These are phyloP conservation scores for Rhadina sibilatrix DNA, from an alignment of 2,113 vertebrate species.

Conservation along the genomic window DNA sequence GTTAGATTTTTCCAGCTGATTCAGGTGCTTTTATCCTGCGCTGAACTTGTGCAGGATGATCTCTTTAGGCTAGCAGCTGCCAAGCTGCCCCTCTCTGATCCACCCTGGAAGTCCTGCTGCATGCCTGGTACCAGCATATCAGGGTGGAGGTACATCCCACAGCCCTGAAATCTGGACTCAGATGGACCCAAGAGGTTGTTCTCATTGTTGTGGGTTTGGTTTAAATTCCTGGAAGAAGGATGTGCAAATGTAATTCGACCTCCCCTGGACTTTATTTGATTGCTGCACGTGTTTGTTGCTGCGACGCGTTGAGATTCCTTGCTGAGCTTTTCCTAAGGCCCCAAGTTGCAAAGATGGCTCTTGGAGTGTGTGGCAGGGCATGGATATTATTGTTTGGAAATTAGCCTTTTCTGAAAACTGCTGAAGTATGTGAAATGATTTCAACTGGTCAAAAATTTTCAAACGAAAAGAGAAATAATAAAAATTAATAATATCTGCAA, in stretches of 20 bases:
- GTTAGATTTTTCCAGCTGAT: not conserved
- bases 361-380: not conserved
- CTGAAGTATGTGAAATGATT: not conserved
- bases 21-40: not conserved
- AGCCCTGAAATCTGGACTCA: not conserved
- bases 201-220: not conserved
- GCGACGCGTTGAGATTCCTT: not conserved
- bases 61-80: not conserved
- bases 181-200: not conserved
- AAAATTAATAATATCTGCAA: not conserved
- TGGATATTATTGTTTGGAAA: not conserved
- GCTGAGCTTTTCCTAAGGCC: not conserved
- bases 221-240: not conserved
- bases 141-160: not conserved
- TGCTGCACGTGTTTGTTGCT: not conserved
- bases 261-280: not conserved
- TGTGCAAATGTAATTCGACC: not conserved
- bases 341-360: not conserved
- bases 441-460: not conserved
- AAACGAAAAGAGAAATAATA: not conserved
- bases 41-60: not conserved
- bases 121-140: rapidly evolving
- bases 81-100: not conserved
- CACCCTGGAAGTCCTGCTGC: not conserved
- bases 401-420: not conserved